These are phyloP conservation scores for Eulemur albifrons DNA, from an alignment of 2,797 vertebrate species.

Conservation along the genomic window DNA sequence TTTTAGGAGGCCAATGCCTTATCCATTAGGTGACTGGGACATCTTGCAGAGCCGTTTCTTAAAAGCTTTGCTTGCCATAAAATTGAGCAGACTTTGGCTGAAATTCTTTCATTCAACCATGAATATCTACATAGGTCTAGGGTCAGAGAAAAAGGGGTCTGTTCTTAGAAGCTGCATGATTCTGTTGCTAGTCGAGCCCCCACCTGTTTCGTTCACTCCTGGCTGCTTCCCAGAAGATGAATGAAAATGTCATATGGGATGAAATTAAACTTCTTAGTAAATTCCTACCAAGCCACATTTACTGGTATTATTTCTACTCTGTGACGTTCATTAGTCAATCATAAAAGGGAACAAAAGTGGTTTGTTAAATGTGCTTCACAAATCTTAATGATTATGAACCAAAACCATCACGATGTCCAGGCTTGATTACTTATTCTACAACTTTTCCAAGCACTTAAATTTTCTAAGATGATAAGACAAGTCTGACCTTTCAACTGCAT, in stretches of 20 bases:
- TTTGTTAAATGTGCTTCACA: neutral
- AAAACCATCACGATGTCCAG: neutral
- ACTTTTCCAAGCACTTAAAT: neutral
- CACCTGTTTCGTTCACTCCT: neutral
- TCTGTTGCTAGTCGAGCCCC: neutral
- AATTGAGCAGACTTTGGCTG: neutral
- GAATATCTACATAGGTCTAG: neutral
- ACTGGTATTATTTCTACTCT: neutral
- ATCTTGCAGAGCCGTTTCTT: neutral
- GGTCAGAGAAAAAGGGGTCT: neutral
- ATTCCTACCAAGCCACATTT: neutral
- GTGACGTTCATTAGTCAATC: neutral
- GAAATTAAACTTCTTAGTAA: neutral
- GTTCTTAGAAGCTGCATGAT: neutral
- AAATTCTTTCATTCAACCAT: neutral
- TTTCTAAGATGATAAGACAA: neutral
- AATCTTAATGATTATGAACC: neutral
- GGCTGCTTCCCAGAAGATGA: neutral
- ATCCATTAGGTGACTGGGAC: slow-evolving; percentile 32
- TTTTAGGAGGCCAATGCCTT: slow-evolving; percentile 70
- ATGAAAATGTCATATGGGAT: neutral
- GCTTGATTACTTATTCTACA: neutral
- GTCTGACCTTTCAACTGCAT: neutral
- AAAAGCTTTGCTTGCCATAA: neutral
- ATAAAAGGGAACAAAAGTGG: neutral